These are phyloP conservation scores for Smutsia temminckii DNA, from an alignment of 2,797 vertebrate genomes.

Conservation along the genomic window DNA sequence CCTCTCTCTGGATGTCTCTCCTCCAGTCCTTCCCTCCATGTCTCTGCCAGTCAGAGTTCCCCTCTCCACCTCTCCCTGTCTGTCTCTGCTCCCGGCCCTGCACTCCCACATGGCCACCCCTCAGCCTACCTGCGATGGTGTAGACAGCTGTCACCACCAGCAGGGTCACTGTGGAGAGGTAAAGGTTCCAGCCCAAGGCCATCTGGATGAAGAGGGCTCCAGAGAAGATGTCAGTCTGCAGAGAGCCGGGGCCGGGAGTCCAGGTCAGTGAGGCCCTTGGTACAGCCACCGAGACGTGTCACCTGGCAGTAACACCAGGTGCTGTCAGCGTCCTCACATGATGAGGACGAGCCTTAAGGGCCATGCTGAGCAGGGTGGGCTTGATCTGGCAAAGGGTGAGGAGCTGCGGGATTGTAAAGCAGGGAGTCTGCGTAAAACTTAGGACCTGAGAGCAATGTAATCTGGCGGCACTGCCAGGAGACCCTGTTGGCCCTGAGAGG, in stretches of 20 bases:
- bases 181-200: slow-evolving; percentile 95
- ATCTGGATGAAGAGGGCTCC: slow-evolving; percentile 94
- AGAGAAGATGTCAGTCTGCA: slow-evolving; percentile 94
- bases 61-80: not conserved
- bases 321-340: not conserved
- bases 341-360: not conserved
- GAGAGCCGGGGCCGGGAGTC: not conserved
- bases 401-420: fast-evolving
- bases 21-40: not conserved
- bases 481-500: not conserved
- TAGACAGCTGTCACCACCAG: slow-evolving; percentile 93
- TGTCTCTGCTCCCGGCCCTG: fast-evolving
- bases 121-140: slow-evolving; percentile 91
- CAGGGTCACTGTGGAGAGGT: slow-evolving; percentile 91
- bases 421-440: fast-evolving
- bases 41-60: not conserved
- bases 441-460: not conserved
- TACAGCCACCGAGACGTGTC: not conserved
- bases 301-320: not conserved
- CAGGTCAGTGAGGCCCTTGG: fast-evolving
- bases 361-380: too few relatives aligned
- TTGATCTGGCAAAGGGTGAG: not conserved
- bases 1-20: not conserved
- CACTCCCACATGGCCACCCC: fast-evolving
- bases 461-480: too few relatives aligned